Percentiles rank a stretch among this genome's conserved stretches.
phyloP scores from a whole-genome alignment of 53 echinoderm and acorn worm species.

The Apostichopus leukothele region DNA sequence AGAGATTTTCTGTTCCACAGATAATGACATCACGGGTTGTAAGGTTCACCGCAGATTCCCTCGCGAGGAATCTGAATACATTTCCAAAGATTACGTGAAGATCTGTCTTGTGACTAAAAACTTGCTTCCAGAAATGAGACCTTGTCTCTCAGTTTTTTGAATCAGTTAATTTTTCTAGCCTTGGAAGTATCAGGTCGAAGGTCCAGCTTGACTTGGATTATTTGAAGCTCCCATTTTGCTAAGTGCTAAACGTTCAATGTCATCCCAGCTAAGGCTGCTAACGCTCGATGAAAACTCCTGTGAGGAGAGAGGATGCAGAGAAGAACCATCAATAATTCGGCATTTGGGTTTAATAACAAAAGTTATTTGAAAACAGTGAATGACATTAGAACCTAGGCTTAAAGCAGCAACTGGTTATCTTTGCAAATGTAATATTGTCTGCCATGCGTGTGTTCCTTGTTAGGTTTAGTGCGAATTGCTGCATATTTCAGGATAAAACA shows the following conservation, averaged over 20 bases:
- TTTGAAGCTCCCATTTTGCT: slow-evolving; percentile 58
- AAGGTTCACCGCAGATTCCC: too few relatives aligned
- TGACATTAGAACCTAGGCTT: too few relatives aligned
- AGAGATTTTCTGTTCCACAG: too few relatives aligned
- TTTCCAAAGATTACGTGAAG: not conserved
- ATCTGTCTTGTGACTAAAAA: not conserved
- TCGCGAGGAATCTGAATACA: not conserved
- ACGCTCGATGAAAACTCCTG: slow-evolving; percentile 88
- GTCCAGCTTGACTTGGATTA: slow-evolving; percentile 53
- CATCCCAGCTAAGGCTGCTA: slow-evolving; percentile 86
- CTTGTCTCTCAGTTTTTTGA: not conserved
- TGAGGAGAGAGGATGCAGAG: not conserved
- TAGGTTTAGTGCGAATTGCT: too few relatives aligned
- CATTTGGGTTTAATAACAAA: too few relatives aligned
- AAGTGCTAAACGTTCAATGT: slow-evolving; percentile 88
- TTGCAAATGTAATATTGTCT: too few relatives aligned
- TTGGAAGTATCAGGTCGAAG: slow-evolving; percentile 50
- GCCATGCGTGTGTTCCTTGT: too few relatives aligned
- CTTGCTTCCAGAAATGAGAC: not conserved
- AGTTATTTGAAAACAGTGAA: too few relatives aligned
- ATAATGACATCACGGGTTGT: too few relatives aligned
- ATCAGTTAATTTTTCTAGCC: not conserved
- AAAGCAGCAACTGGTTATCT: too few relatives aligned
- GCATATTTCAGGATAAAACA: too few relatives aligned
- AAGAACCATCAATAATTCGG: not conserved